Evolutionary conservation across 1,140 invertebrate species (phyloP), one percentile per base, ranked within the genome.

Genomic region (Rhagoletis zephyria): DNA sequence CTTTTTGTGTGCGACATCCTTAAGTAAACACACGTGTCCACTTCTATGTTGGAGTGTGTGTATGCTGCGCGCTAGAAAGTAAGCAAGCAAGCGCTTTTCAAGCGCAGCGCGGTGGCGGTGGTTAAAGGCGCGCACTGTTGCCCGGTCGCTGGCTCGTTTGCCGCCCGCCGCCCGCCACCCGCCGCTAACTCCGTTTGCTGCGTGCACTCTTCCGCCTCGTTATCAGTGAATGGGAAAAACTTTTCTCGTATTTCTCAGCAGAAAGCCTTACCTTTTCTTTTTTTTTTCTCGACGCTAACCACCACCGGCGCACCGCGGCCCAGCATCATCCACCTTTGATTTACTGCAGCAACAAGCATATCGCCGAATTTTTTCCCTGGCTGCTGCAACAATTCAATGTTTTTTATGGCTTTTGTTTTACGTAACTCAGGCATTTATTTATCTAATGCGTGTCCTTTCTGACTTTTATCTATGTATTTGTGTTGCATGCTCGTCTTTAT

Each of bases 321-420:
- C 4, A 63, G n/a, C n/a, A 30, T 30, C 30, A 30, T 30, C 30
- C 30, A 30, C 30, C 30, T 30, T 30, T 30, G 30, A 30, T 30
- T 63, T 14, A 2, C n/a, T 40, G 64, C 1, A 7, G 14, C 48
- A 16, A 6, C 3, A 12, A 42, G 14, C 5, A 59, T 81, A 56
- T 63, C 19, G 2, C 48, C 48, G 48, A 81, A 70, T 48, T 81
- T 56, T 16, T 9, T 56, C 56, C 48, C 16, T 10, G 74, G 6
- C 74, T 59, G 74, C 19, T 42, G 74, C 16, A 30, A n/a, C 12
- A 81, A 56, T 48, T 30, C 16, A 1, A 10, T 81, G 74, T 51
- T 81, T 56, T 81, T 59, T 81, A 81, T 81, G n/a, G 74, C 74
- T 81, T 81, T 81, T 81, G 74, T 81, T 81, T 81, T 81, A 81